These are phyloP conservation scores for Aphyosemion australe DNA, from an alignment of 2,113 vertebrate genomes.

Conservation along the genomic window DNA sequence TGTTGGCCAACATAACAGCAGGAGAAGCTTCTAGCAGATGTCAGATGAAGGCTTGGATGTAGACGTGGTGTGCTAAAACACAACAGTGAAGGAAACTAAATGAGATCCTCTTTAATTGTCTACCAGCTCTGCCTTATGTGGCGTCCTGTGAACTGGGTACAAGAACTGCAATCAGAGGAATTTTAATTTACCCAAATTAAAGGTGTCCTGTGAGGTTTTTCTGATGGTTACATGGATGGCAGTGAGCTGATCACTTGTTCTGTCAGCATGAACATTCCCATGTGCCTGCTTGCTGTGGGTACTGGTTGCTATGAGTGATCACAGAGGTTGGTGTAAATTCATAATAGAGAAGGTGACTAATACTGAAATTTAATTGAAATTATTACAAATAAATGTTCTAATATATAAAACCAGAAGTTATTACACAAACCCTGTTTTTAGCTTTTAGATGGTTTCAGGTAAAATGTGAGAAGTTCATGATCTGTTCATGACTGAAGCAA, in stretches of 20 bases:
- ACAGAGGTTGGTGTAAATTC: not conserved
- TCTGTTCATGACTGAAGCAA: too few species aligned
- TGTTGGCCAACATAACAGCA: conserved; percentile 19
- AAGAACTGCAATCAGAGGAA: conserved; percentile 1
- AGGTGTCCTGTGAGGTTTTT: conserved; percentile 7
- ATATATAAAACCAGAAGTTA: too few species aligned
- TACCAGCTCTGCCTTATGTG: conserved; percentile 8
- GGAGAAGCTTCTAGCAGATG: conserved; percentile 15
- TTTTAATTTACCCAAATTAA: conserved; percentile 19
- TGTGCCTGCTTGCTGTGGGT: not conserved
- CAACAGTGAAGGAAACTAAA: conserved; percentile 7
- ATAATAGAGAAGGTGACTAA: not conserved
- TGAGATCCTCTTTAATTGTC: conserved; percentile 15
- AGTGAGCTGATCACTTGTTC: conserved; percentile 7
- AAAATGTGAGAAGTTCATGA: too few species aligned
- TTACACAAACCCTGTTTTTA: too few species aligned
- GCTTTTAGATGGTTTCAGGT: too few species aligned
- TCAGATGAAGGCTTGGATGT: conserved; percentile 23
- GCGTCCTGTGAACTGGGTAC: conserved; percentile 6
- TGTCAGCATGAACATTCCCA: conserved; percentile 1
- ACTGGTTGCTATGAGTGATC: not conserved
- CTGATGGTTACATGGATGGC: not conserved
- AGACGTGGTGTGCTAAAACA: conserved; percentile 22
- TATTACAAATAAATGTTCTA: not conserved
- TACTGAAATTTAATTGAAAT: not conserved